Evolutionary conservation across 2,888 invertebrate species (phyloP).

Genomic region (Petrolisthes manimaculis): DNA sequence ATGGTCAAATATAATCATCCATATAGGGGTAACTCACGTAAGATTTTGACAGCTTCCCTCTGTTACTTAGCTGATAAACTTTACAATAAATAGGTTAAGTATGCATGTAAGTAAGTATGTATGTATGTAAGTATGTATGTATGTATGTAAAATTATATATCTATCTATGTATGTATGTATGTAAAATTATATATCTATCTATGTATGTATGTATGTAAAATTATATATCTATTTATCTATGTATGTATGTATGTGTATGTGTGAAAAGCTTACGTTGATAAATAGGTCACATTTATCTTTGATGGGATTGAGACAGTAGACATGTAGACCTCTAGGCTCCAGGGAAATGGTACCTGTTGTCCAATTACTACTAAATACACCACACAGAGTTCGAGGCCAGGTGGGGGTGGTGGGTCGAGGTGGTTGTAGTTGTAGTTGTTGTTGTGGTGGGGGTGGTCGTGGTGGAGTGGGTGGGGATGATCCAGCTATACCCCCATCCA

Average conservation of each 20-base stretch:
- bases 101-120: too few relatives aligned
- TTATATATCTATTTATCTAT: neutral
- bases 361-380: slow-evolving; percentile 23
- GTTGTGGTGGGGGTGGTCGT: neutral
- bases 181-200: neutral
- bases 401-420: neutral
- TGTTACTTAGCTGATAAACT: too few relatives aligned
- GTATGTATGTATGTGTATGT: neutral
- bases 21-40: too few relatives aligned
- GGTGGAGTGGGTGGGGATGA: neutral
- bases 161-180: slow-evolving; percentile 7
- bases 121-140: slow-evolving; percentile 19
- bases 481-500: too few relatives aligned
- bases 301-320: slow-evolving; percentile 28
- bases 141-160: neutral
- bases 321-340: slow-evolving; percentile 38
- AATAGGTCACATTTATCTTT: slow-evolving; percentile 42
- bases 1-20: too few relatives aligned
- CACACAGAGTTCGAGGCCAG: slow-evolving; percentile 21
- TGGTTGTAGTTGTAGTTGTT: neutral
- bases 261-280: slow-evolving; percentile 21
- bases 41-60: too few relatives aligned
- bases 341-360: slow-evolving; percentile 22
- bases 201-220: neutral
- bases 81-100: too few relatives aligned